Percentiles rank a stretch among this genome's conserved stretches.
Evolutionary conservation across 2,888 invertebrate species (phyloP).

Genomic region (Onchidella celtica): DNA sequence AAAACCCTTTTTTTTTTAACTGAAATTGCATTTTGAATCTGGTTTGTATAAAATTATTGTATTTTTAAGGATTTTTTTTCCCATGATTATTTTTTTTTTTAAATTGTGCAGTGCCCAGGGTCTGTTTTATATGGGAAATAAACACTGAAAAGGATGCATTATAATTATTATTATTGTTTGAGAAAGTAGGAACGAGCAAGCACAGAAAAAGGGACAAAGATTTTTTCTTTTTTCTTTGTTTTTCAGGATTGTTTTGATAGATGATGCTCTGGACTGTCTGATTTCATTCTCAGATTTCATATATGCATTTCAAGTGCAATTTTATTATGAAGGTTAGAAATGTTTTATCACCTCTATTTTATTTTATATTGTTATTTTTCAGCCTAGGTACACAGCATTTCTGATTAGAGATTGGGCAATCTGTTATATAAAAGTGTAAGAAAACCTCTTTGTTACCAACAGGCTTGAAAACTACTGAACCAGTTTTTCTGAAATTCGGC

Average conservation of each 20-base stretch:
- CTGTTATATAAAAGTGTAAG: neutral
- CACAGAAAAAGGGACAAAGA: too few species aligned
- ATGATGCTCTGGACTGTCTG: slow-evolving; percentile 78
- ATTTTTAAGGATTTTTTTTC: too few species aligned
- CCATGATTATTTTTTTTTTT: neutral
- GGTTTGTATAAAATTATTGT: too few species aligned
- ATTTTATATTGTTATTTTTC: neutral
- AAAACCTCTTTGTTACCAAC: too few species aligned
- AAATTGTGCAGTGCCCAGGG: neutral
- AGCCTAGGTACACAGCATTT: neutral
- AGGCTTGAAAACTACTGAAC: too few species aligned
- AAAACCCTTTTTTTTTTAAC: too few species aligned
- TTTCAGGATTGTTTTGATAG: slow-evolving; percentile 77
- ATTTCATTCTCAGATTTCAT: slow-evolving; percentile 79
- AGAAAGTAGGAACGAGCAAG: too few species aligned
- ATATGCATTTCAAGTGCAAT: slow-evolving; percentile 79
- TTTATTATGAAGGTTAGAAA: slow-evolving; percentile 78
- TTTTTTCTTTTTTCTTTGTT: neutral
- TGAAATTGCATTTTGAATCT: too few species aligned
- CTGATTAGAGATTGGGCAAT: neutral
- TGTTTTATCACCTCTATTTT: neutral
- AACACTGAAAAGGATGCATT: too few species aligned
- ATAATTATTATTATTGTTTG: too few species aligned
- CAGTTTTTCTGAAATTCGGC: too few species aligned
- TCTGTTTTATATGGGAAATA: too few species aligned